Conservation (phyloP, 1,140 invertebrate species). For the Propsilocerus akamusi region DNA sequence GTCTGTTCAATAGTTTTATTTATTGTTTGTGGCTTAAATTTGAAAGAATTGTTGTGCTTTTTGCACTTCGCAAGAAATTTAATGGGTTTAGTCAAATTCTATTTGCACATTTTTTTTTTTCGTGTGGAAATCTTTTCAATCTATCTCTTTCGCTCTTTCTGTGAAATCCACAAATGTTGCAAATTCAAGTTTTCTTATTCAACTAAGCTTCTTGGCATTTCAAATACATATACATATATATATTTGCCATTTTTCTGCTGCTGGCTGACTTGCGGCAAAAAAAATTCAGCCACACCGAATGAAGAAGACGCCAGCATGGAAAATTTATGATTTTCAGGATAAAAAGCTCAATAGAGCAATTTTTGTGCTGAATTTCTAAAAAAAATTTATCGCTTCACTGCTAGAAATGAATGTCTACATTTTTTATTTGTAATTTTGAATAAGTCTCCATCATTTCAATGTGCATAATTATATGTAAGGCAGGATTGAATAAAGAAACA, state of each 20-base stretch:
- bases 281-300: not conserved
- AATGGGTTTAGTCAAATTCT: no score
- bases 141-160: no score
- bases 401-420: not conserved
- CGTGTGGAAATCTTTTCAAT: no score
- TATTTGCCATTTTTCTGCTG: no score
- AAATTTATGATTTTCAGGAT: constrained; percentile 3
- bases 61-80: no score
- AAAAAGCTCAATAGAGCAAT: constrained; percentile 2
- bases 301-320: not conserved
- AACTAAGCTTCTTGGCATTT: constrained; percentile 1
- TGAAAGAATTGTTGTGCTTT: no score
- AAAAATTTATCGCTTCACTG: not conserved
- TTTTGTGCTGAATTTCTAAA: not conserved
- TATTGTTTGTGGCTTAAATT: no score
- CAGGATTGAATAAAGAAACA: no score
- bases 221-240: not conserved
- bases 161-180: constrained; percentile 1
- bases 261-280: not conserved
- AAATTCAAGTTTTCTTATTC: not conserved
- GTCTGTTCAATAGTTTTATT: no score
- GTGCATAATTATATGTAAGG: no score
- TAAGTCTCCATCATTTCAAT: no score
- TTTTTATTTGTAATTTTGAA: not conserved
- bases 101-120: no score